Conservation (phyloP, 2,797 vertebrate species). For the Dryobates pubescens region DNA sequence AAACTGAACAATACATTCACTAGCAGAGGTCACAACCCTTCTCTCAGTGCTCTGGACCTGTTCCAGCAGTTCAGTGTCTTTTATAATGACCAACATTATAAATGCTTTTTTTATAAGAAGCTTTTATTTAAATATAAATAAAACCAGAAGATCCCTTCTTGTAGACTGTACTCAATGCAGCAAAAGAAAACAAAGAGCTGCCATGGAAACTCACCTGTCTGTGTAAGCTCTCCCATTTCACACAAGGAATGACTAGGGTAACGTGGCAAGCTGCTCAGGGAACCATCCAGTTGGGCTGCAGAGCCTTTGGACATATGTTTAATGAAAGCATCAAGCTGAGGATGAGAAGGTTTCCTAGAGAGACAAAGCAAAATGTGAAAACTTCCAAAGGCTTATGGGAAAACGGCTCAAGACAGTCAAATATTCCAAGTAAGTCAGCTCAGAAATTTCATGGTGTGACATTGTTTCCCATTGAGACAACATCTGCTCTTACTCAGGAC, state of each 20-base stretch:
- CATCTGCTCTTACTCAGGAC: constrained; percentile 15
- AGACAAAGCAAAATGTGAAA: constrained; percentile 28
- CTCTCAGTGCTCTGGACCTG: too few species aligned
- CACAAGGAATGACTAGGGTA: constrained; percentile 90
- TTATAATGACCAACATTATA: too few species aligned
- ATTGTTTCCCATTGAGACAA: constrained; percentile 9
- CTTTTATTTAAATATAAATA: neutral
- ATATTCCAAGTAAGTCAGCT: constrained; percentile 8
- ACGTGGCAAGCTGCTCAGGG: constrained; percentile 86
- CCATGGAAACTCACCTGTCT: constrained; percentile 85
- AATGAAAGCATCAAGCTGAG: constrained; percentile 87
- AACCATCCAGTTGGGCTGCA: constrained; percentile 86
- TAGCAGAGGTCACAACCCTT: neutral
- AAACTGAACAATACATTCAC: neutral
- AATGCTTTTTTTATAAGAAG: neutral
- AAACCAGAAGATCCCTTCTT: neutral
- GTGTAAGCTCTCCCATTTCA: constrained; percentile 96
- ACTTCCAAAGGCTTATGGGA: neutral
- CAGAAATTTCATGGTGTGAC: neutral
- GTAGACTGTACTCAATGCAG: neutral
- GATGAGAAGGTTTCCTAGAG: constrained; percentile 89
- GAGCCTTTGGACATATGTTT: constrained; percentile 88
- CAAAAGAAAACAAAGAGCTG: neutral
- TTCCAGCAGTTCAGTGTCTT: too few species aligned
- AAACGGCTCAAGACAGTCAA: neutral